A percentile compares a stretch with the other conserved stretches of the same genome.
Evolutionary conservation across 1,140 invertebrate genomes (phyloP).

Genomic region (Popillia japonica): DNA sequence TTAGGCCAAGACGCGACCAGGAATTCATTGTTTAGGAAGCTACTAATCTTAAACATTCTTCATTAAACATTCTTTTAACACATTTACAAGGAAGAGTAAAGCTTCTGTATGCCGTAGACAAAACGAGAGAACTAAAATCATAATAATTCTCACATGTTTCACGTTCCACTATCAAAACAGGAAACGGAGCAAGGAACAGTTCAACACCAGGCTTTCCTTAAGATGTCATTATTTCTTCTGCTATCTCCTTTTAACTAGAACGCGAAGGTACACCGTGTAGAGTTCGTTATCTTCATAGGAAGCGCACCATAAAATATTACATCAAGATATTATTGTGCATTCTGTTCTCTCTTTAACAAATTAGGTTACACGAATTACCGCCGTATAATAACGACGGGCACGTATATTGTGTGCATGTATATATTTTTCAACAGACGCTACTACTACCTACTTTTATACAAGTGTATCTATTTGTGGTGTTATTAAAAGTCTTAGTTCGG

Average conservation of each 20-base stretch:
- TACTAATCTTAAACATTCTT: no score
- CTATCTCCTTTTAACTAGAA: background rate
- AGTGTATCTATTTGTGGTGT: conserved; percentile 9
- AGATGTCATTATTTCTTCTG: conserved; percentile 1
- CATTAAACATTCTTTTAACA: conserved; percentile 13
- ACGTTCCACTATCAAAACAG: conserved; percentile 31
- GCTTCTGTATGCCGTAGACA: background rate
- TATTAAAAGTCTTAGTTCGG: conserved; percentile 24
- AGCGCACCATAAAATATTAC: conserved; percentile 30
- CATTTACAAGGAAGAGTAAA: background rate
- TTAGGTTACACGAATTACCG: conserved; percentile 31
- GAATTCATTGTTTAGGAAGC: no score
- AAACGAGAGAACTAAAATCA: conserved; percentile 21
- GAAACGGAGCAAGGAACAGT: conserved; percentile 28
- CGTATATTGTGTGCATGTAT: background rate
- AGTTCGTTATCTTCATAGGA: conserved; percentile 29
- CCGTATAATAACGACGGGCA: background rate
- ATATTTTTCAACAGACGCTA: background rate
- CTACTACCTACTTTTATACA: background rate
- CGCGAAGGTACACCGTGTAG: background rate
- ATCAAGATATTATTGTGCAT: conserved; percentile 27
- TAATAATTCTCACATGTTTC: conserved; percentile 30
- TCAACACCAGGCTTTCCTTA: conserved; percentile 27
- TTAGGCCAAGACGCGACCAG: no score
- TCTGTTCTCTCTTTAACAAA: conserved; percentile 15